Evolutionary conservation across 2,888 invertebrate genomes (phyloP).

Genomic region (Macrosoma leucophasiata): DNA sequence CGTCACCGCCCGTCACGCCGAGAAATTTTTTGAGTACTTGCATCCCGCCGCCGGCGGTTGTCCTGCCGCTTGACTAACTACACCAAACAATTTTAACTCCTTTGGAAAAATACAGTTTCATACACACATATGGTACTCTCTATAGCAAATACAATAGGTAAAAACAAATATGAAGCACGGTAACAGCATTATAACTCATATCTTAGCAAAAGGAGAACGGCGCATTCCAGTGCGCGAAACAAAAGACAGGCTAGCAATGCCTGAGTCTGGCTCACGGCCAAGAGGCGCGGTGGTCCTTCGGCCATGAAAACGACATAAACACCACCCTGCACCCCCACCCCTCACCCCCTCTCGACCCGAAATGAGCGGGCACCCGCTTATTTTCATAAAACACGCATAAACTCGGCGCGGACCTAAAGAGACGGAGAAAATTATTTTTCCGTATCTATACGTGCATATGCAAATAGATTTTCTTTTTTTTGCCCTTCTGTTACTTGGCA

Average conservation of each 20-base stretch:
- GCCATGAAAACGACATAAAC: slow-evolving; percentile 66
- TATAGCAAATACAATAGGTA: too few species aligned
- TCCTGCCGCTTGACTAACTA: too few species aligned
- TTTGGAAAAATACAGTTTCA: too few species aligned
- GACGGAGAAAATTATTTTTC: slow-evolving; percentile 53
- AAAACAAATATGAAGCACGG: too few species aligned
- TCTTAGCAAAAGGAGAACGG: slow-evolving; percentile 19
- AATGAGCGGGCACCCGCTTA: slow-evolving; percentile 72
- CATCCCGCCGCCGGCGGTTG: too few species aligned
- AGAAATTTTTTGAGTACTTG: too few species aligned
- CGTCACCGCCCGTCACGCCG: too few species aligned
- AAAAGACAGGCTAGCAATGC: slow-evolving; percentile 50
- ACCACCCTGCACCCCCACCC: slow-evolving; percentile 37
- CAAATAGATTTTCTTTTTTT: not conserved
- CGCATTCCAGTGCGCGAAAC: slow-evolving; percentile 41
- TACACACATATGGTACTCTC: too few species aligned
- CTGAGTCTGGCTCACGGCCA: slow-evolving; percentile 59
- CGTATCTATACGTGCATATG: slow-evolving; percentile 29
- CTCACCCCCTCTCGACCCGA: slow-evolving; percentile 48
- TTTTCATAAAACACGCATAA: slow-evolving; percentile 71
- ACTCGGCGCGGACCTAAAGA: slow-evolving; percentile 47
- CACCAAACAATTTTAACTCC: too few species aligned
- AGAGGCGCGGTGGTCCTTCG: slow-evolving; percentile 46
- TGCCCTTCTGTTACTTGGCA: too few species aligned
- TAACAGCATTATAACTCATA: not conserved